Conservation (phyloP, 2,797 vertebrate genomes). For the Coreius guichenoti region DNA sequence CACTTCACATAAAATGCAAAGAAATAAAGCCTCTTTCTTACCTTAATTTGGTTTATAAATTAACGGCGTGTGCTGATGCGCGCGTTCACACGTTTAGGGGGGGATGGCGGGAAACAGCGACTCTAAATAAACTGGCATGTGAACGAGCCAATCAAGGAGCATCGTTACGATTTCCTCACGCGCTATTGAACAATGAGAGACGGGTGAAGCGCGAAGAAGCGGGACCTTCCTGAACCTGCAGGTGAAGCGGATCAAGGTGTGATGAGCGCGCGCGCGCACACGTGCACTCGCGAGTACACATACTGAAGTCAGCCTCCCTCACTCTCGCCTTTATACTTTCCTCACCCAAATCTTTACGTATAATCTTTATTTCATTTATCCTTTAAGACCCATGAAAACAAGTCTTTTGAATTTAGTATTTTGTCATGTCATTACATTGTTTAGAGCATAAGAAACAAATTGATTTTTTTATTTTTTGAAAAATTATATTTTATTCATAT, state of each 20-base stretch:
- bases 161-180: neutral
- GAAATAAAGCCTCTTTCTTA: conserved; percentile 17
- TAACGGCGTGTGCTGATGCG: neutral
- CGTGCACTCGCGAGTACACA: neutral
- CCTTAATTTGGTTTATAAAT: conserved; percentile 45
- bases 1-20: neutral
- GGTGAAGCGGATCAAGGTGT: conserved; percentile 4
- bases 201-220: no score
- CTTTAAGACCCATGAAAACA: no score
- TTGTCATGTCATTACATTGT: no score
- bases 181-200: neutral
- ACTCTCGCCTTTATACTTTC: no score
- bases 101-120: conserved; percentile 41
- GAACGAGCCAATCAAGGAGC: conserved; percentile 34
- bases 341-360: no score
- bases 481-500: no score
- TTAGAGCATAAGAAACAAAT: no score
- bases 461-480: no score
- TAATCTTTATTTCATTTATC: no score
- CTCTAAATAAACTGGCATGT: conserved; percentile 39
- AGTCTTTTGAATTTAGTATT: no score
- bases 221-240: neutral
- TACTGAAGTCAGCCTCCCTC: neutral
- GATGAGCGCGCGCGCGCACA: neutral
- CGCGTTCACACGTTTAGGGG: conserved; percentile 31